Base-by-base conservation (phyloP, 2,888 invertebrate genomes). In the Achlya flavicornis region DNA sequence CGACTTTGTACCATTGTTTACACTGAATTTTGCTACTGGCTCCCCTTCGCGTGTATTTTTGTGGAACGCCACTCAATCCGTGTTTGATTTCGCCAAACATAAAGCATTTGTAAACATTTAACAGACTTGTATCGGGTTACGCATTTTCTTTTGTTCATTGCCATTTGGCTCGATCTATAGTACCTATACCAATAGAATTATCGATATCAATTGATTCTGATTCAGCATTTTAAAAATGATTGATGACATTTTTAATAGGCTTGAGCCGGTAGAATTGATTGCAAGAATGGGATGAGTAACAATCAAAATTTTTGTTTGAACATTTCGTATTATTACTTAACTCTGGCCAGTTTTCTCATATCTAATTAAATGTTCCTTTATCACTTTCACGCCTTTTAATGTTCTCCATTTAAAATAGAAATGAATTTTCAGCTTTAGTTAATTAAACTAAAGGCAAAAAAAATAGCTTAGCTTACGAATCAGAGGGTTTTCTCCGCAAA, bases 61-160 rank as follows among this genome's bases (percentile, higher is more conserved):
- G 88, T 87, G 87, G 85, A 87, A 84, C 87, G 84, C 88, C 89
- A 90, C 89, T 91, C 88, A 85, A 85, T 84, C 86, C 81, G 85
- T 93, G 89, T 93, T 93, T 92, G 93, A 91, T 92, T 92, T 91
- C 81, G 88, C 89, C 87, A 89, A 90, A 90, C 88, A 89, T 86
- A 88, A 89, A 90, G 86, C 87, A 84, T 89, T 90, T 84, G 92
- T 87, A 92, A 91, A 91, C 90, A 92, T 90, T 91, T 87, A 86
- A 84, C 81, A 69, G 84, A 83, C 76, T 84, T 81, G 84, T 92
- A 92, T 93, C 89, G 81, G 81, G 88, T 93, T 93, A 90, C 92
- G 76, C 72, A 76, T 77, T 84, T 85, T 83, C 86, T 86, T 90
- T 88, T 88, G 86, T 85, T 82, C 68, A 65, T 65, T 64, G 73